Evolutionary conservation across 2,113 vertebrate species (phyloP).

Genomic region (Leucoraja erinaceus): DNA sequence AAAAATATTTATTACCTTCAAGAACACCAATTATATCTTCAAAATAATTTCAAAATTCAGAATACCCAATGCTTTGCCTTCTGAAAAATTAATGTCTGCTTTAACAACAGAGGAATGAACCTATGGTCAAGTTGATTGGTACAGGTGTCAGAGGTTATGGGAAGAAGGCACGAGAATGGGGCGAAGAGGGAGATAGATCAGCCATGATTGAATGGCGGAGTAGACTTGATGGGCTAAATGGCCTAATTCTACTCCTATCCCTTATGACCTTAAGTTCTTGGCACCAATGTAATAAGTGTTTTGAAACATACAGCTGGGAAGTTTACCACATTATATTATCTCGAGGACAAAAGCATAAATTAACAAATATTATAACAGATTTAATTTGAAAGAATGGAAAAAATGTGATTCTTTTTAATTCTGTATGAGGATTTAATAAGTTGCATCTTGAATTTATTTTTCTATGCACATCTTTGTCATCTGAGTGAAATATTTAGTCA

Average conservation of each 20-base stretch:
- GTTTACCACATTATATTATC: neutral
- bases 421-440: neutral
- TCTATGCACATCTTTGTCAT: neutral
- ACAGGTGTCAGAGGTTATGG: too few relatives aligned
- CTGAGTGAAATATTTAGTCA: neutral
- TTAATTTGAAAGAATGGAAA: neutral
- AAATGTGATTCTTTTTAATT: neutral
- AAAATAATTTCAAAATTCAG: neutral
- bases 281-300: neutral
- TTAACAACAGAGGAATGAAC: neutral
- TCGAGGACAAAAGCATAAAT: neutral
- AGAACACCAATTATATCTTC: neutral
- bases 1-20: neutral
- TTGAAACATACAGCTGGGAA: neutral
- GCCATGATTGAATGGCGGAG: neutral
- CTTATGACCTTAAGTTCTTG: neutral
- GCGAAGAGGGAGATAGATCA: too few relatives aligned
- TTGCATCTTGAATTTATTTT: neutral
- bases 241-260: too few relatives aligned
- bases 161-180: too few relatives aligned
- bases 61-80: neutral
- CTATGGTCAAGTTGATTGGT: too few relatives aligned
- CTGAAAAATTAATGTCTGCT: neutral
- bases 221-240: too few relatives aligned
- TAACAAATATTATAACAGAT: neutral